Percentiles rank a stretch among this genome's conserved stretches.
Conservation (phyloP, 2,113 vertebrate genomes). For the Polypterus bichir region DNA sequence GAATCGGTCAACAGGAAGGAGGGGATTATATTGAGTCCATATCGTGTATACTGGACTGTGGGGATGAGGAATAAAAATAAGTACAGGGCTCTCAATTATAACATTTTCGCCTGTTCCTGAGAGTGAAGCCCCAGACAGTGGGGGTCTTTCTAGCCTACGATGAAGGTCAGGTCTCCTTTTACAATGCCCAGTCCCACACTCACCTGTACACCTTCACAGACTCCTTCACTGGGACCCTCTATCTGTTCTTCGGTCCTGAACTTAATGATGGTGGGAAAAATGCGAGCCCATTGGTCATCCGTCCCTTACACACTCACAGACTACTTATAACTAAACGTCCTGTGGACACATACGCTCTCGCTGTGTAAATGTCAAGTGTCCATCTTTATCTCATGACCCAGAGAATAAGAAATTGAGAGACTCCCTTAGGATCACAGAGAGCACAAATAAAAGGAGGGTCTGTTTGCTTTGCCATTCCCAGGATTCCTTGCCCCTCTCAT, state of each 20-base stretch:
- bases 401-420: too few relatives aligned
- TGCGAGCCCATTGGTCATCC: slow-evolving; percentile 37
- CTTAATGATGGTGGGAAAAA: slow-evolving; percentile 34
- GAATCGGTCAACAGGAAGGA: slow-evolving; percentile 40
- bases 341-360: too few relatives aligned
- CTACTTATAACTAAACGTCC: too few relatives aligned
- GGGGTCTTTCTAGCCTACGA: slow-evolving; percentile 43
- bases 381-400: too few relatives aligned
- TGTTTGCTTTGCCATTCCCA: too few relatives aligned
- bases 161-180: slow-evolving; percentile 44
- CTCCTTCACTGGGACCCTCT: slow-evolving; percentile 41
- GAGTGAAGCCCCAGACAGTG: slow-evolving; percentile 22
- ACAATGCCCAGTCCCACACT: slow-evolving; percentile 30
- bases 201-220: slow-evolving; percentile 37
- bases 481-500: too few relatives aligned
- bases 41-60: slow-evolving; percentile 52
- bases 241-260: slow-evolving; percentile 57
- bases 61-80: slow-evolving; percentile 34
- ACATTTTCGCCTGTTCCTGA: slow-evolving; percentile 23
- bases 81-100: slow-evolving; percentile 30
- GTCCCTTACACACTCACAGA: slow-evolving; percentile 15
- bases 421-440: too few relatives aligned
- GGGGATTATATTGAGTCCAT: slow-evolving; percentile 42
- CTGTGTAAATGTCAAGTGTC: too few relatives aligned
- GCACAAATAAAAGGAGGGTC: too few relatives aligned